Evolutionary conservation across 2,888 invertebrate genomes (phyloP), one percentile per base, ranked within the genome.

Genomic region (Taphrorychus bicolor): DNA sequence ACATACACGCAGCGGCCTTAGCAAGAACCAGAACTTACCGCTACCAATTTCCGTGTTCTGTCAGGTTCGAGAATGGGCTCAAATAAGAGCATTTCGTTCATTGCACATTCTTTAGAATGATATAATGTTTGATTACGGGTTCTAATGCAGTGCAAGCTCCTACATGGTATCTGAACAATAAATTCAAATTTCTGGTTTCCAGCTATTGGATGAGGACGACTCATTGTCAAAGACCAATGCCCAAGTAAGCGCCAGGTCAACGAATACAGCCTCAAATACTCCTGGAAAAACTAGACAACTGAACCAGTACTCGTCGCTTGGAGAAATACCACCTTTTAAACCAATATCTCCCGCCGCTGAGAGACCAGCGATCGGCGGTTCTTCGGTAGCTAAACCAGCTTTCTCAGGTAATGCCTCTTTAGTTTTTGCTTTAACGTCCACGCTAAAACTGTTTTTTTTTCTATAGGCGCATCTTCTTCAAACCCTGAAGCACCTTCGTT

Each of bases 291-390:
- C 24, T 2, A 17, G 69, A 49, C 61, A 66, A 23, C 40, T 70
- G 3, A 60, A 45, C 21, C 48, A 60, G 24, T 16, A 14, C 66
- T 14, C 45, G 66, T 63, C 60, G 66, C 7, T 14, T n/a, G 32
- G 14, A 32, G 70, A 70, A 58, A 88, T 94, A 5, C 94, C 94
- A 24, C 89, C 92, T 0, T 94, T 94, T 82, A 91, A 87, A 77
- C 93, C 93, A 0, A 85, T 93, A 71, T 92, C 93, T 48, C 87
- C 89, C 19, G 88, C 87, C 5, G 78, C 82, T 19, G 84, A 87
- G 61, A 82, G 84, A 76, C 85, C 86, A 14, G 45, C 60, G 48
- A 54, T 66, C 19, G 32, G 53, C 53, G 61, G 66, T 40, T 32
- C 76, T 60, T 32, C 59, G 40, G 22, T 58, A 52, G 61, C 76